phyloP scores from a whole-genome alignment of 2,797 vertebrate species.

The Sciurus vulgaris region DNA sequence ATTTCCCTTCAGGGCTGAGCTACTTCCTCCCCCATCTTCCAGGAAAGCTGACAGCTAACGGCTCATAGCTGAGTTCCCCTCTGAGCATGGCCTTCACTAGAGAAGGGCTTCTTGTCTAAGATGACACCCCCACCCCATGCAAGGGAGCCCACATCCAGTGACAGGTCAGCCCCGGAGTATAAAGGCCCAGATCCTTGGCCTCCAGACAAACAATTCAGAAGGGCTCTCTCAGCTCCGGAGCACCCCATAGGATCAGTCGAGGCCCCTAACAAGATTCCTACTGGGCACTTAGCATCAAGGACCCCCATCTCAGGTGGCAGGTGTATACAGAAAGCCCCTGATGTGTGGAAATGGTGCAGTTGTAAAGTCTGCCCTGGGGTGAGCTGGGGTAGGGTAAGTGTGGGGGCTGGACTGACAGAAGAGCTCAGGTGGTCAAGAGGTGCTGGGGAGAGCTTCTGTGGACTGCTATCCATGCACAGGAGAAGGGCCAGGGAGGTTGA shows the following conservation, averaged over 20 bases:
- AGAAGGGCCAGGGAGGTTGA: neutral
- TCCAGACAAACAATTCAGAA: neutral
- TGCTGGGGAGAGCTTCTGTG: neutral
- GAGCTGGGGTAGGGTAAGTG: neutral
- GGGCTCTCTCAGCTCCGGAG: neutral
- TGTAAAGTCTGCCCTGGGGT: neutral
- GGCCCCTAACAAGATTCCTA: neutral
- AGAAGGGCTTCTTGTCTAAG: neutral
- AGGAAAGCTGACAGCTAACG: neutral
- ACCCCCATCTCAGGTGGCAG: neutral
- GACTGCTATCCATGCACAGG: neutral
- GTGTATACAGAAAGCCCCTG: neutral
- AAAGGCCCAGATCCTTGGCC: neutral
- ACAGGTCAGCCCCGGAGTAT: neutral
- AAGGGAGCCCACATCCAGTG: neutral
- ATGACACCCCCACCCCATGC: neutral
- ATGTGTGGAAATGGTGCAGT: neutral
- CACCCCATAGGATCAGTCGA: neutral
- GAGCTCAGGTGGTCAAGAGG: neutral
- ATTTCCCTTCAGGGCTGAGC: neutral
- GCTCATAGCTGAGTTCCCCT: neutral
- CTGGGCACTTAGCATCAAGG: neutral
- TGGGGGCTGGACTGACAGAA: accelerated
- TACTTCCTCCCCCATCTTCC: neutral
- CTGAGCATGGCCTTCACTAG: neutral